Evolutionary conservation across 2,797 vertebrate species (phyloP), one percentile per base, ranked within the genome.

Genomic region (Ficedula albicollis): DNA sequence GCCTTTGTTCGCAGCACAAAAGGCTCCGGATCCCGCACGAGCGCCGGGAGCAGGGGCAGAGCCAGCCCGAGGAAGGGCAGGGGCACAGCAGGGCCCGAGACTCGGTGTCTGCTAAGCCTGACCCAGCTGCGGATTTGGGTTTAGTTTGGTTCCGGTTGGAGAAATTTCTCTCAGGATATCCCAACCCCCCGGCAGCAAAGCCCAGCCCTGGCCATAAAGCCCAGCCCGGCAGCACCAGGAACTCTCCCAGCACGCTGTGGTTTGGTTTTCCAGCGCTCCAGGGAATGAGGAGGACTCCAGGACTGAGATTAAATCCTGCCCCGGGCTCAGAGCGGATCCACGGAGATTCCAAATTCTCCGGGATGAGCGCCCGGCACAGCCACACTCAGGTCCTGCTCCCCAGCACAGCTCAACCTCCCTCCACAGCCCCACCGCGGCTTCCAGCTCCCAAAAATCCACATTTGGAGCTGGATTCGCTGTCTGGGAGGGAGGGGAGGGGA

Each of bases 1-100:
- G 56, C 79, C 91, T 93, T 89, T 90, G 90, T 96, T 51, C 26
- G 22, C 9, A 38, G 70, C 7, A 87, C 89, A 91, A 90, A 87
- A 74, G 72, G 14, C 86, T 67, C 58, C 38, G 79, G 87, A 19
- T 36, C 46, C 66, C 49, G 56, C 79, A 7, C 18, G 1, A 2
- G n/a, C 1, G 1, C 49, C 30, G 20, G 13, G 4, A 36, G 56
- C 56, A 7, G 32, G 12, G 10, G 68, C 55, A 72, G 27, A 41
- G 30, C 29, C 85, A 15, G 72, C 75, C 75, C 49, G 4, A 3
- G 32, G 7, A 17, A 38, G 12, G 26, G 23, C 52, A 21, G 3
- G 32, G 44, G 13, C 78, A 18, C 46, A 0, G 38, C 19, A 1
- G 38, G 29, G 9, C 41, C 13, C 18, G 6, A 14, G 70, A 11